A percentile compares a stretch with the other conserved stretches of the same genome.
These are phyloP conservation scores for Athene cunicularia DNA, from an alignment of 2,113 vertebrate genomes.

Conservation along the genomic window DNA sequence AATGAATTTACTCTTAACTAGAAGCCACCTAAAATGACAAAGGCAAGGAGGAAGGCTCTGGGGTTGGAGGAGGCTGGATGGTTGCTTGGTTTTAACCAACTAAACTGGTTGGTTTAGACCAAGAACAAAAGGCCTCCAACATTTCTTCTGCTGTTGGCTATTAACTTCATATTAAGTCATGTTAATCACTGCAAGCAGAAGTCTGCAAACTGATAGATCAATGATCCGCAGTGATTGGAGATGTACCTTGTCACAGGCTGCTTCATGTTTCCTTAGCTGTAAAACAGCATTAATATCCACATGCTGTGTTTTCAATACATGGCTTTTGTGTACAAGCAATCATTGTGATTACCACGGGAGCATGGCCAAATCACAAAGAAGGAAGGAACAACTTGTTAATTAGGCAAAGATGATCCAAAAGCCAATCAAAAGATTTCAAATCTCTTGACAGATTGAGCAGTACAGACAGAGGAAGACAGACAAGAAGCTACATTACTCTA, in stretches of 20 bases:
- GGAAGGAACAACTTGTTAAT: neutral
- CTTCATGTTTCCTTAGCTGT: neutral
- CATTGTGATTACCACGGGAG: neutral
- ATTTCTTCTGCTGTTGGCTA: neutral
- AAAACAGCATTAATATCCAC: neutral
- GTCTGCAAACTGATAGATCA: neutral
- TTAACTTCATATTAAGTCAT: neutral
- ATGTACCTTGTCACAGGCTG: neutral
- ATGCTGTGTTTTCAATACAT: neutral
- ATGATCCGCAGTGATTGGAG: neutral
- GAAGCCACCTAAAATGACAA: neutral
- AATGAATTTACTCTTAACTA: neutral
- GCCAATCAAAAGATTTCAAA: neutral
- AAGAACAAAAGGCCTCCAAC: neutral
- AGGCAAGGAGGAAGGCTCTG: neutral
- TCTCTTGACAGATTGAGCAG: neutral
- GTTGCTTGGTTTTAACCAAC: neutral
- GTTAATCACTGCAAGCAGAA: neutral
- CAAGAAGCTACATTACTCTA: neutral
- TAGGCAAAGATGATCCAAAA: neutral
- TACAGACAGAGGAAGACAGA: neutral
- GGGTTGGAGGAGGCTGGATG: neutral
- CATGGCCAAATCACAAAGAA: neutral
- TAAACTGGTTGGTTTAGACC: neutral
- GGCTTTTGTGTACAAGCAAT: neutral